Base-by-base conservation (phyloP, 2,888 invertebrate genomes). In the Fissipunctia ypsillon region DNA sequence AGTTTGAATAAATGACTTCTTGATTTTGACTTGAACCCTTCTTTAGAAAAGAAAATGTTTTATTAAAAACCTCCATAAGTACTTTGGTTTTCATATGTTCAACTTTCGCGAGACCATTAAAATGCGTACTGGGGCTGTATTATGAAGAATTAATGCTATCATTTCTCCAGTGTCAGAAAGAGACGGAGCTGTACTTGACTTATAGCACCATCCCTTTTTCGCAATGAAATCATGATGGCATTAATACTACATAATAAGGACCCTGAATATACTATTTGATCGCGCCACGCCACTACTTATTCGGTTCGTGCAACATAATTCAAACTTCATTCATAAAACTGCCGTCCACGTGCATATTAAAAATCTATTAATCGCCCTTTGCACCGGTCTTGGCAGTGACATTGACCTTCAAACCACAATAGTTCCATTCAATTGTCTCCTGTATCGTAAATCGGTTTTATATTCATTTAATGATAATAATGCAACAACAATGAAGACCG, bases 401-500 rank as follows among this genome's bases (percentile, higher is more conserved):
- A 88, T 72, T 88, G 89, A 89, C 95, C 94, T 93, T 93, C 89
- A 78, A 67, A 72, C 78, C 81, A 93, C 93, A 93, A 93, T 92
- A 82, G 86, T 80, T 80, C 89, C 87, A 94, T 94, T 93, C 90
- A 93, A 92, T 91, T 87, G 85, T 77, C 57, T 76, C 52, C 76
- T 86, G 88, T 88, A 89, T 91, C 90, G 92, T 93, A 91, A 93
- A 94, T 90, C 88, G 91, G 87, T 93, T 95, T 94, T 93, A 95
- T 93, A 91, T 92, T 81, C 90, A 89, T 93, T 92, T 92, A 91
- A 95, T 94, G 91, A 90, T 91, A 91, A 94, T 91, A 91, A 94
- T 93, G 57, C 19, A 91, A 85, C 79, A 78, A 93, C 94, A 94
- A 94, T 93, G 85, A 88, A 80, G 69, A 76, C 83, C 94, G 89